Evolutionary conservation across 2,797 vertebrate species (phyloP).

Genomic region (Petrocephalus sullivani): DNA sequence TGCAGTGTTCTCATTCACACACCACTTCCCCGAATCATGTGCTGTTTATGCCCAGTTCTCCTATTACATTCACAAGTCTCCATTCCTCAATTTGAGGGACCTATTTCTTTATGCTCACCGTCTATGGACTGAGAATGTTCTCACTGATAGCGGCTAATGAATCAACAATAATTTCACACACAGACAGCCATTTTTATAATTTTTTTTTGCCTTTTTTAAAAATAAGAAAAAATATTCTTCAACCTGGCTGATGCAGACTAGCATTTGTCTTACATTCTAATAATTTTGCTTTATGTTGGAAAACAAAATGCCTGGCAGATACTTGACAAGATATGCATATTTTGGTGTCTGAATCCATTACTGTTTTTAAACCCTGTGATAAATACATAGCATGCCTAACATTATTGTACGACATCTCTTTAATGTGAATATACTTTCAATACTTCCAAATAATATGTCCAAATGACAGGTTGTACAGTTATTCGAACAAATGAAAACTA

Average conservation of each 20-base stretch:
- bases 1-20: background rate
- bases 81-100: background rate
- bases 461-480: background rate
- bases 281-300: background rate
- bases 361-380: background rate
- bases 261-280: background rate
- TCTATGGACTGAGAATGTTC: background rate
- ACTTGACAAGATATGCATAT: background rate
- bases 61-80: background rate
- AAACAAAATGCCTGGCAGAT: background rate
- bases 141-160: background rate
- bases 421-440: background rate
- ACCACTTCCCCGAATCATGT: background rate
- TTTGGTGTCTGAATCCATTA: background rate
- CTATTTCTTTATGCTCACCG: background rate
- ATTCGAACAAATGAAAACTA: background rate
- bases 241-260: background rate
- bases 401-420: background rate
- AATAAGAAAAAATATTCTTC: background rate
- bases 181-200: background rate
- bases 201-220: background rate
- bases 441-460: background rate
- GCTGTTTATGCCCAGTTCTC: background rate
- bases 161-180: background rate
- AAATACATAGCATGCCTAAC: background rate